Percentiles rank a stretch among this genome's conserved stretches.
These are phyloP conservation scores for Platycheirus albimanus DNA, from an alignment of 2,888 invertebrate species.

Conservation along the genomic window DNA sequence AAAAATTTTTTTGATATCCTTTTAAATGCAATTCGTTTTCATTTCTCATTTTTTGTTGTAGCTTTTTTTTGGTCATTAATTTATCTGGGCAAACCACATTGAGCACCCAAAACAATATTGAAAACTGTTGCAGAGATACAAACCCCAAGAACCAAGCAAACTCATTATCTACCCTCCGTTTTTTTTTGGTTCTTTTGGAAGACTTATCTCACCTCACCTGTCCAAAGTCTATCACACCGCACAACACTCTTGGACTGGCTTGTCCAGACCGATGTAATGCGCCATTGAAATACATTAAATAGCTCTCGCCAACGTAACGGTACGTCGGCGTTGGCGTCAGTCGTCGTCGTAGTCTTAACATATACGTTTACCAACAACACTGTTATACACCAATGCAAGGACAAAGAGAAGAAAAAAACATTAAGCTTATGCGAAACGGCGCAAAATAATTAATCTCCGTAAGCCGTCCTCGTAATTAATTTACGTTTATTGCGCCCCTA, in stretches of 20 bases:
- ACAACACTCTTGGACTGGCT: conserved; percentile 8
- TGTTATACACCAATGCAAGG: conserved; percentile 33
- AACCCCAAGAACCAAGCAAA: conserved; percentile 29
- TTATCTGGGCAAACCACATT: conserved; percentile 22
- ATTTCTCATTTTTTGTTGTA: not conserved
- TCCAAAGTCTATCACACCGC: conserved; percentile 43
- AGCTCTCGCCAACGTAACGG: conserved; percentile 42
- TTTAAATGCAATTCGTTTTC: not conserved
- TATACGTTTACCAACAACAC: conserved; percentile 10
- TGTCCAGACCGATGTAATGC: conserved; percentile 58
- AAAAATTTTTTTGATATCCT: too few species aligned
- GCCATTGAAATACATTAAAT: conserved; percentile 73
- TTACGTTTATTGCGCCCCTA: conserved; percentile 76
- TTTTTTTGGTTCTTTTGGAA: conserved; percentile 39
- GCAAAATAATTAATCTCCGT: conserved; percentile 76
- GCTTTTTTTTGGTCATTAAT: conserved; percentile 14
- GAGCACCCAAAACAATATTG: conserved; percentile 12
- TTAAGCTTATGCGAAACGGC: conserved; percentile 74
- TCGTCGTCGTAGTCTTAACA: conserved; percentile 45
- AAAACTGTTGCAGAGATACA: not conserved
- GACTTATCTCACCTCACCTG: conserved; percentile 57
- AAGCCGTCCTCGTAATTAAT: conserved; percentile 76
- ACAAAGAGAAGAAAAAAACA: conserved; percentile 54
- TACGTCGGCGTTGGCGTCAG: too few species aligned
- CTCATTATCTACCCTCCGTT: conserved; percentile 52